A percentile compares a stretch with the other conserved stretches of the same genome.
Evolutionary conservation across 2,797 vertebrate species (phyloP).

Genomic region (Echiichthys vipera): DNA sequence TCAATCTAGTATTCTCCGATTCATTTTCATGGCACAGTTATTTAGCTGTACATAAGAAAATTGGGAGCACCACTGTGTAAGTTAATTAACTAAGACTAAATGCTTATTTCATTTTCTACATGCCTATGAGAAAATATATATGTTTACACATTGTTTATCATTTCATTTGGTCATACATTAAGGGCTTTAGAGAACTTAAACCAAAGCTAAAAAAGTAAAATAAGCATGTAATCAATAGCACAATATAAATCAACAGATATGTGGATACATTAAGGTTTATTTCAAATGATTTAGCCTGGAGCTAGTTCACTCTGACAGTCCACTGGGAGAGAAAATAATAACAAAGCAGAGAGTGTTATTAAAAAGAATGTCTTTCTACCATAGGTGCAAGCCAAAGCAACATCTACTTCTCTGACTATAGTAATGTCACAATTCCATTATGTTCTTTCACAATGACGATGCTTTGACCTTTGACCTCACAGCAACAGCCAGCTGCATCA

Average conservation of each 20-base stretch:
- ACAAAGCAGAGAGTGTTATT: constrained; percentile 55
- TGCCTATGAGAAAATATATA: background rate
- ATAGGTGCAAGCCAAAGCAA: constrained; percentile 28
- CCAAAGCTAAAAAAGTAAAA: constrained; percentile 19
- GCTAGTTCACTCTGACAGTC: constrained; percentile 40
- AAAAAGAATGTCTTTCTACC: constrained; percentile 51
- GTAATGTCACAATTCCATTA: constrained; percentile 2
- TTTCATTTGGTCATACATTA: constrained; percentile 18
- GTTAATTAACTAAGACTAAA: background rate
- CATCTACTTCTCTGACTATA: background rate
- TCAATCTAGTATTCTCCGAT: background rate
- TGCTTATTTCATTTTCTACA: constrained; percentile 18
- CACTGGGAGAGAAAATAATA: constrained; percentile 46
- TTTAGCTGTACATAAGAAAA: background rate
- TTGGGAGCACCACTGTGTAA: background rate
- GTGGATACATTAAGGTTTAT: constrained; percentile 13
- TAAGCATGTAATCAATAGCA: constrained; percentile 14
- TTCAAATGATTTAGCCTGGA: constrained; percentile 39
- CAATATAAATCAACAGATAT: constrained; percentile 43
- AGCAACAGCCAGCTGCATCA: background rate
- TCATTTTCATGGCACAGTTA: background rate
- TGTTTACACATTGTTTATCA: background rate
- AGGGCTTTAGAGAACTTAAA: constrained; percentile 3
- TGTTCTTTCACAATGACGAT: constrained; percentile 3
- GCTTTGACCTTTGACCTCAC: constrained; percentile 24